These are phyloP conservation scores for Hycleus phaleratus DNA, from an alignment of 1,140 invertebrate genomes.

Conservation along the genomic window DNA sequence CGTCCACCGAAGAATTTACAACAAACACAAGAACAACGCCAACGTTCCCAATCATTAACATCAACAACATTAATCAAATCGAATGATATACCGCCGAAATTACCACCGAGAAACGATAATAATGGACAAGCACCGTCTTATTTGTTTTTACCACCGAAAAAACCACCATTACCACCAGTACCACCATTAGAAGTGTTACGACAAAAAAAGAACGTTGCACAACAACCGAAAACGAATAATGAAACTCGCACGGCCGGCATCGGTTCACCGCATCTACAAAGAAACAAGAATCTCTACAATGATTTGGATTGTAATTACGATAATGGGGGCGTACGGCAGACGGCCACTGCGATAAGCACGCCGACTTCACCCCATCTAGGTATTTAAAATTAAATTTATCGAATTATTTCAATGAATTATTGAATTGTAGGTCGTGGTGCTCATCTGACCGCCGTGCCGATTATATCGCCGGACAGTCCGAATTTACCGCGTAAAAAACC, in stretches of 20 bases:
- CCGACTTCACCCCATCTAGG: constrained; percentile 44
- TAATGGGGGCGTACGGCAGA: constrained; percentile 15
- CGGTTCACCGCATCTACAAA: constrained; percentile 50
- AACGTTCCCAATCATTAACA: constrained; percentile 47
- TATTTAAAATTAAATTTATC: constrained; percentile 1
- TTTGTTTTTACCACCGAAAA: constrained; percentile 53
- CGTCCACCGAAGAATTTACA: constrained; percentile 52
- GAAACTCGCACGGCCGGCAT: constrained; percentile 47
- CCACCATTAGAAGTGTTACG: constrained; percentile 51
- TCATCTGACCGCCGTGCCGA: constrained; percentile 24
- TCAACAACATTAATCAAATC: constrained; percentile 19
- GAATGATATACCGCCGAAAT: constrained; percentile 39
- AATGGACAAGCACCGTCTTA: constrained; percentile 52
- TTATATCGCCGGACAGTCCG: constrained; percentile 21
- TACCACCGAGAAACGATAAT: constrained; percentile 47
- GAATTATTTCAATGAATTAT: background rate
- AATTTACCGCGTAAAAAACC: background rate
- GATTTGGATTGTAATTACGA: constrained; percentile 41
- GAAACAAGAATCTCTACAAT: constrained; percentile 46
- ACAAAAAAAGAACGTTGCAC: constrained; percentile 30
- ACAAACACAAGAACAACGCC: constrained; percentile 42
- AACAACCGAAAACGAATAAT: constrained; percentile 38
- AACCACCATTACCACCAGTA: constrained; percentile 62
- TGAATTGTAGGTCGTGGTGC: constrained; percentile 22
- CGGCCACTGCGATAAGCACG: constrained; percentile 34